Conservation (phyloP, 2,888 invertebrate species). For the Mythimna impura region DNA sequence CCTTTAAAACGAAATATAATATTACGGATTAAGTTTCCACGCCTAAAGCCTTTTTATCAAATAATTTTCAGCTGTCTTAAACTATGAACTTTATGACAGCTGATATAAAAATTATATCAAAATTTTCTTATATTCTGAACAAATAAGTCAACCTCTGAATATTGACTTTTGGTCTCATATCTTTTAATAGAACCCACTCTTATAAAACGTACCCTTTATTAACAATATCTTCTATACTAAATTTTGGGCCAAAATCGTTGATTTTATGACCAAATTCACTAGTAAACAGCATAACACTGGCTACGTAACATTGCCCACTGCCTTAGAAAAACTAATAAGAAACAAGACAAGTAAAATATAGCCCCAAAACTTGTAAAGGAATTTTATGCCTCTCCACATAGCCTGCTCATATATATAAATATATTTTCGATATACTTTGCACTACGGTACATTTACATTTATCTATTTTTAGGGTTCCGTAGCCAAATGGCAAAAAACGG, state of each 20-base stretch:
- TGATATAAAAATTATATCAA: neutral
- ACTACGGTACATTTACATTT: neutral
- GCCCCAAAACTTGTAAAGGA: conserved; percentile 44
- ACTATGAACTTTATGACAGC: neutral
- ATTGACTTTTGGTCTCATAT: conserved; percentile 12
- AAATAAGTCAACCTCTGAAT: neutral
- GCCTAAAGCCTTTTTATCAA: neutral
- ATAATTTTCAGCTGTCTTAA: neutral
- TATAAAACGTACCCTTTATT: neutral
- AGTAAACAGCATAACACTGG: conserved; percentile 15
- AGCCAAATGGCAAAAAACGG: too few relatives aligned
- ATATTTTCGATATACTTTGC: neutral
- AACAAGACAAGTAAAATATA: conserved; percentile 46
- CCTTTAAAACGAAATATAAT: neutral
- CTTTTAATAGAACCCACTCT: conserved; percentile 13
- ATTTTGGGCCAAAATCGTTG: conserved; percentile 19
- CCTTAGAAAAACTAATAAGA: conserved; percentile 47
- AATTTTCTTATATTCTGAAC: conserved; percentile 2
- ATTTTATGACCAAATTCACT: conserved; percentile 20
- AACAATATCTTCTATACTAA: neutral
- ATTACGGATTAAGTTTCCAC: conserved; percentile 1
- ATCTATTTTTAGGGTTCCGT: too few relatives aligned
- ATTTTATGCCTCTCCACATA: conserved; percentile 20
- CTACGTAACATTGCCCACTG: conserved; percentile 17
- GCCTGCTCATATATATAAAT: conserved; percentile 1